Evolutionary conservation across 2,888 invertebrate species (phyloP).

Genomic region (Andrena hattorfiana): DNA sequence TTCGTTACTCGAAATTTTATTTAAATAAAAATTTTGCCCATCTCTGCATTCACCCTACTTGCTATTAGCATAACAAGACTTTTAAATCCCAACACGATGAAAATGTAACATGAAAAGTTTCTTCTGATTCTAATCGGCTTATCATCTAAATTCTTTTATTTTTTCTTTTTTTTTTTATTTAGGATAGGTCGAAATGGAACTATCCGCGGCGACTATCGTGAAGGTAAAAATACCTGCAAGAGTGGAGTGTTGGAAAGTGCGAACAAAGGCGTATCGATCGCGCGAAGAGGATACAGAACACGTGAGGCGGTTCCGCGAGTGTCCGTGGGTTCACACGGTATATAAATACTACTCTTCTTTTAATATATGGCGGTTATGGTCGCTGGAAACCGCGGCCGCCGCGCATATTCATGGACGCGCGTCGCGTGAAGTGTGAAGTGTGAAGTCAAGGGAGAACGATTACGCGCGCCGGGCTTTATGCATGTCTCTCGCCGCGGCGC

Average conservation of each 20-base stretch:
- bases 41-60: too few species aligned
- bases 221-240: background rate
- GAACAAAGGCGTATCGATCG: conserved; percentile 9
- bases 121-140: too few species aligned
- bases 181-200: too few species aligned
- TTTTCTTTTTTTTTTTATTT: too few species aligned
- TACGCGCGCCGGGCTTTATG: conserved; percentile 21
- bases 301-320: conserved; percentile 23
- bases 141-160: too few species aligned
- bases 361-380: conserved; percentile 31
- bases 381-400: conserved; percentile 41
- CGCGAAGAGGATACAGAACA: conserved; percentile 57
- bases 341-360: conserved; percentile 49
- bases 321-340: conserved; percentile 44
- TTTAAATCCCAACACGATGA: too few species aligned
- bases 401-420: conserved; percentile 53
- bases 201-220: too few species aligned
- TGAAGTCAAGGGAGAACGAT: conserved; percentile 48
- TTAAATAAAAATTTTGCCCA: too few species aligned
- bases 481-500: conserved; percentile 5
- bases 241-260: conserved; percentile 9
- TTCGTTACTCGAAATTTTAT: too few species aligned
- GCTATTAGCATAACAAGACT: too few species aligned
- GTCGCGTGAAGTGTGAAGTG: conserved; percentile 52
- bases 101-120: too few species aligned